phyloP scores from a whole-genome alignment of 2,797 vertebrate species.

The Acipenser transmontanus region DNA sequence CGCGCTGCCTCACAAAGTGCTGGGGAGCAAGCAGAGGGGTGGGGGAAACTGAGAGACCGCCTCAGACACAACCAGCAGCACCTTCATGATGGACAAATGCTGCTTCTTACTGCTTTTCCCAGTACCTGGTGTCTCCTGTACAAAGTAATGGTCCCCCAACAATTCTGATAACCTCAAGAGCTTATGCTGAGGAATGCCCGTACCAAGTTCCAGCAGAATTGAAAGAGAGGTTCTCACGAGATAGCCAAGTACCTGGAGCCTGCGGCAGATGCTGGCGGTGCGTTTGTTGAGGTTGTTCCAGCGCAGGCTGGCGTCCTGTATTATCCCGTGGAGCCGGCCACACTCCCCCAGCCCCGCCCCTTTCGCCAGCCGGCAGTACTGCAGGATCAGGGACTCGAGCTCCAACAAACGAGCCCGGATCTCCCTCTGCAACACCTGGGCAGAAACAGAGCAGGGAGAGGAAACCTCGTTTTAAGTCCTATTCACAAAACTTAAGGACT shows the following conservation, averaged over 20 bases:
- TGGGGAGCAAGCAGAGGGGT: slow-evolving; percentile 24
- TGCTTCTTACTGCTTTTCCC: no score
- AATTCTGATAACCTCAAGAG: no score
- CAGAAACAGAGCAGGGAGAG: background rate
- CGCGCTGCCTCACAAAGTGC: slow-evolving; percentile 55
- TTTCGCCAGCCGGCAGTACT: slow-evolving; percentile 41
- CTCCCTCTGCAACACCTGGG: slow-evolving; percentile 49
- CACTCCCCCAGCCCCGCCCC: slow-evolving; percentile 36
- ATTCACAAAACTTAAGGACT: no score
- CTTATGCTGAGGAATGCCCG: background rate
- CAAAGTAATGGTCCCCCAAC: background rate
- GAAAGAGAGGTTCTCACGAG: background rate
- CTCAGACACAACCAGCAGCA: no score
- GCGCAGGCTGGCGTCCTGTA: slow-evolving; percentile 44
- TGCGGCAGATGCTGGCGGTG: slow-evolving; percentile 38
- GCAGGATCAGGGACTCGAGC: slow-evolving; percentile 52
- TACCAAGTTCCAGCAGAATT: background rate
- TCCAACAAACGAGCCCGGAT: slow-evolving; percentile 40
- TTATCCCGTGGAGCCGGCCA: slow-evolving; percentile 34
- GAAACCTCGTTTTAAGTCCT: no score
- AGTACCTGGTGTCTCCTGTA: no score
- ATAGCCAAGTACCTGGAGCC: slow-evolving; percentile 46
- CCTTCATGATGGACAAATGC: no score
- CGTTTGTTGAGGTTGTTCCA: slow-evolving; percentile 52
- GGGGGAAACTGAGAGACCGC: no score